Evolutionary conservation across 2,113 vertebrate species (phyloP), one percentile per base, ranked within the genome.

Genomic region (Panthera leo): DNA sequence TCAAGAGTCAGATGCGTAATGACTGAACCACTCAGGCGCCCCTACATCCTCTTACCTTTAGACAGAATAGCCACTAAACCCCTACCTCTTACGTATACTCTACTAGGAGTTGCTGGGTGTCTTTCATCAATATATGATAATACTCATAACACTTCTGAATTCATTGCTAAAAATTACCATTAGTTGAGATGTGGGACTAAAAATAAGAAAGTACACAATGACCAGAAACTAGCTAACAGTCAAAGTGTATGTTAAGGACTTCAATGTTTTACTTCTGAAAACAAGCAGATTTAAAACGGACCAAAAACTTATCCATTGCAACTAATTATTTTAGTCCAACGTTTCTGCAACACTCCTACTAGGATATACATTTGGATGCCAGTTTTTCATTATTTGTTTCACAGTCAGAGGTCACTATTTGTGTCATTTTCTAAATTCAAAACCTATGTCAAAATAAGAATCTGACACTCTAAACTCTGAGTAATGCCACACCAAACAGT

Each of bases 361-460:
- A 93, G 53, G 88, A 82, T 93, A 73, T 11, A 96, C 61, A 82
- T 31, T 85, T 78, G 27, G 14, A 61, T 45, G 58, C 55, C 55
- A 76, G 42, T 61, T 93, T 95, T 93, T 80, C 10, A 83, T 80
- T 73, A 65, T 65, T 84, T 93, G 39, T 63, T 89, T 95, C 42
- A 89, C 10, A 76, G 39, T 94, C 42, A 48, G 68, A 95, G 53
- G 45, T 76, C 55, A 86, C 31, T 89, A 45, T 70, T 63, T 92
- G 27, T 91, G 21, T 55, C 73, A 79, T 82, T 94, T 91, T 93
- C 82, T 63, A 95, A 79, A 89, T 75, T 79, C 51, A 84, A 97
- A 89, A 80, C 8, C 48, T 85, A 71, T 71, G 65, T 92, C 84
- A 95, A 90, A 91, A 80, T 84, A 85, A 97, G 51, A 96, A 95